Percentiles rank a stretch among this genome's conserved stretches.
phyloP scores from a whole-genome alignment of 2,113 vertebrate species.

The Coptodon rendalli region DNA sequence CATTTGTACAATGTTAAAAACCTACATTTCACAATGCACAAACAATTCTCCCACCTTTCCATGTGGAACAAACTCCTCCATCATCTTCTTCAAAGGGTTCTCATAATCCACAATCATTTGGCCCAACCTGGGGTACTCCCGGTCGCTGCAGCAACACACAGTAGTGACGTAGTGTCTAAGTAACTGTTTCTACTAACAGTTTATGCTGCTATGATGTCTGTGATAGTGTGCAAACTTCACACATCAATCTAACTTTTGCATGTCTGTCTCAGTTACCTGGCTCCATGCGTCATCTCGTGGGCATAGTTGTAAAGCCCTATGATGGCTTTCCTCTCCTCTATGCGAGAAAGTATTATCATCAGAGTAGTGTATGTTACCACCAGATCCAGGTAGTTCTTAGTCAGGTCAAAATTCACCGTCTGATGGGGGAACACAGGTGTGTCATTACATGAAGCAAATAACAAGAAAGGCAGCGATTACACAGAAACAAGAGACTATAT shows the following conservation, averaged over 20 bases:
- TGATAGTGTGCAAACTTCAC: neutral
- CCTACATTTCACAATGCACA: fast-evolving
- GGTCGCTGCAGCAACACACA: slow-evolving; percentile 75
- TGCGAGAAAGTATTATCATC: slow-evolving; percentile 95
- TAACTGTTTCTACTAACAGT: neutral
- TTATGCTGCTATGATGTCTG: neutral
- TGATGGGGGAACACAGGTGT: slow-evolving; percentile 23
- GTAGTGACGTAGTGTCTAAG: neutral
- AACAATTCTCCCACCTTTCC: slow-evolving; percentile 78
- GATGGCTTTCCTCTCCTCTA: slow-evolving; percentile 97
- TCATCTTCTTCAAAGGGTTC: slow-evolving; percentile 98
- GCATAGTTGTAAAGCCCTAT: slow-evolving; percentile 98
- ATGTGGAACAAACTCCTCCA: slow-evolving; percentile 99
- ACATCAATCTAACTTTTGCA: neutral
- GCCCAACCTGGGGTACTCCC: slow-evolving; percentile 94
- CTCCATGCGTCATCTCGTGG: slow-evolving; percentile 97
- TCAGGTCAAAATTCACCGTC: slow-evolving; percentile 99
- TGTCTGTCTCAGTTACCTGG: slow-evolving; percentile 75
- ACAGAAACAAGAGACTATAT: neutral
- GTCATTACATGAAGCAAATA: slow-evolving; percentile 42
- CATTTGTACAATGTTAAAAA: neutral
- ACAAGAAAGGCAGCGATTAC: slow-evolving; percentile 60
- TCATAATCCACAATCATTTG: slow-evolving; percentile 99
- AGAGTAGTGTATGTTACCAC: slow-evolving; percentile 97
- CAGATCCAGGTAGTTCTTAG: slow-evolving; percentile 96